Base-by-base conservation (phyloP, 1,140 invertebrate species). In the Neodiprion lecontei region DNA sequence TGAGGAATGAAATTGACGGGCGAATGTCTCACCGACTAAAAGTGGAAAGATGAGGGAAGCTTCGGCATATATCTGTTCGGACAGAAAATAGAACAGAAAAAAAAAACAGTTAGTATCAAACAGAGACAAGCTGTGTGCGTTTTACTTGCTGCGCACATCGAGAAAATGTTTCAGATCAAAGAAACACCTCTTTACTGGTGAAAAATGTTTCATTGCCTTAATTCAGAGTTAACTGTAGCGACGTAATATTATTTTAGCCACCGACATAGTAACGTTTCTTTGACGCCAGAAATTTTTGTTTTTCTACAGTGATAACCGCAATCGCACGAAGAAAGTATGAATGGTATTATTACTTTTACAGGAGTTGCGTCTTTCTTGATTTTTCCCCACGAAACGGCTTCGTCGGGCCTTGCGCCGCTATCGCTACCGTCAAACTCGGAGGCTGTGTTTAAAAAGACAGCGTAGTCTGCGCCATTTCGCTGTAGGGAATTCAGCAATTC, bases 371-470 rank as follows among this genome's bases (percentile, higher is more conserved):
- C 93, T 81, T 92, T 93, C 83, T 93, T 93, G 75, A 99, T 99
- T 90, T 99, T 99, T 0, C 98, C 98, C 98, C 98, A 99, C 7
- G 97, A 99, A 12, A 99, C 91, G 0, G 98, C 98, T 90, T 99
- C 99, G 90, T 99, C 99, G 4, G 98, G 98, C 69, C 95, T 90
- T 0, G 98, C 99, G 10, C 99, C 99, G 77, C 97, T 96, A 87
- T 99, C 99, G 87, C 97, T 99, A 0, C 98, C 99, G 91, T 99
- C 99, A 91, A 95, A 99, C 89, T 99, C 99, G 48, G 94, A 94
- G 1, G 95, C 95, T n/a, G 98, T 99, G 86, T 99, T 99, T 4
- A 99, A 89, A 89, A 95, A 99, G 9, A 99, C 97, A 1, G 97
- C 91, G 89, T 92, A 99, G 87, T 99, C 97, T 14, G 98, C 96